These are phyloP conservation scores for Hydriomena furcata DNA, from an alignment of 2,888 invertebrate genomes.

Conservation along the genomic window DNA sequence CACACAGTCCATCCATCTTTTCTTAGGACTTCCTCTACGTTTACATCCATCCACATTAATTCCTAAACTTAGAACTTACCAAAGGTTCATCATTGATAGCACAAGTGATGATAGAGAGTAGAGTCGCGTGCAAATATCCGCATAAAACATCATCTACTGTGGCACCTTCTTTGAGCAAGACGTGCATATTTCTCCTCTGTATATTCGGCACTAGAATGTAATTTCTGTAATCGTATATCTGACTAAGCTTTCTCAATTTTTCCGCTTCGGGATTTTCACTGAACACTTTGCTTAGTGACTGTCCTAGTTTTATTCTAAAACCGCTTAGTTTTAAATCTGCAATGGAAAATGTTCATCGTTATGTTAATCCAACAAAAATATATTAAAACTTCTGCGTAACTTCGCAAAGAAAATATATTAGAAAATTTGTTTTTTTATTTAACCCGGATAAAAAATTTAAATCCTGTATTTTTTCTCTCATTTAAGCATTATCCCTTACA, in stretches of 20 bases:
- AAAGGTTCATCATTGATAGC: slow-evolving; percentile 57
- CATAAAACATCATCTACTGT: slow-evolving; percentile 82
- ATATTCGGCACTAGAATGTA: slow-evolving; percentile 83
- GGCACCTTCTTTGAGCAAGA: slow-evolving; percentile 81
- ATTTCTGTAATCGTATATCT: slow-evolving; percentile 71
- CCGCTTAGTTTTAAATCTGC: slow-evolving; percentile 84
- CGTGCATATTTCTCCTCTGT: slow-evolving; percentile 72
- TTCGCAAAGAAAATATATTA: no score
- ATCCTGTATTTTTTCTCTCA: no score
- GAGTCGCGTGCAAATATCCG: slow-evolving; percentile 87
- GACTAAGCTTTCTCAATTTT: slow-evolving; percentile 62
- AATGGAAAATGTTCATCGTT: no score
- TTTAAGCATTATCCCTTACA: no score
- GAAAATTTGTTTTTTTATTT: no score
- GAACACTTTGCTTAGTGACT: slow-evolving; percentile 72
- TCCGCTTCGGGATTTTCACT: slow-evolving; percentile 33
- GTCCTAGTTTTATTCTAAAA: slow-evolving; percentile 84
- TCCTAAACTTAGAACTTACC: slow-evolving; percentile 53
- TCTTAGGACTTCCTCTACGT: no score
- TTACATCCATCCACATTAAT: no score
- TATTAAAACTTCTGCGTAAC: no score
- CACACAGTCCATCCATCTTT: no score
- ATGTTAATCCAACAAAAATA: no score
- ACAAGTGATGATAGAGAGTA: slow-evolving; percentile 66
- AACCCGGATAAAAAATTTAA: no score